Percentiles rank a stretch among this genome's conserved stretches.
Conservation (phyloP, 2,797 vertebrate species). For the Distichodus sexfasciatus region DNA sequence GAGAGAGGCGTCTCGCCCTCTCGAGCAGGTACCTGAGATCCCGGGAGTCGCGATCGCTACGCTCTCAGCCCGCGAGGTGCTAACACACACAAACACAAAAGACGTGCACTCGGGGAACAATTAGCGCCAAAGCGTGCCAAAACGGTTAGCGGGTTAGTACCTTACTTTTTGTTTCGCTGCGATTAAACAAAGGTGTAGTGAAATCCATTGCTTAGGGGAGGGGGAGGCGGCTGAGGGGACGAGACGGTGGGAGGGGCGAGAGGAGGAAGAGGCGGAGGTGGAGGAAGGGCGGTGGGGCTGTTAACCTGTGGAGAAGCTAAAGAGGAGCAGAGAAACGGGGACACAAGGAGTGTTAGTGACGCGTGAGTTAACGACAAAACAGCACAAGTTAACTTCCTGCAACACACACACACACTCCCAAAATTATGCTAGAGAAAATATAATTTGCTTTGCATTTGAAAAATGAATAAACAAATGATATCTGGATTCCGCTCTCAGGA, state of each 20-base stretch:
- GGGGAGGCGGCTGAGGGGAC: conserved; percentile 79
- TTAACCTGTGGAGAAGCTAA: conserved; percentile 85
- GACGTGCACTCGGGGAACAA: conserved; percentile 45
- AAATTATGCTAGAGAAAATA: too few species aligned
- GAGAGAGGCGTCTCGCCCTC: conserved; percentile 20
- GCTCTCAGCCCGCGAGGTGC: conserved; percentile 40
- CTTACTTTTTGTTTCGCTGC: conserved; percentile 84
- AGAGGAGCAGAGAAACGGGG: conserved; percentile 75
- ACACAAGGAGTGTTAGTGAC: conserved; percentile 62
- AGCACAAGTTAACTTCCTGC: neutral
- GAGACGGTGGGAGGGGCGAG: conserved; percentile 71
- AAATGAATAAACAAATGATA: too few species aligned
- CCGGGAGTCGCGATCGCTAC: conserved; percentile 24
- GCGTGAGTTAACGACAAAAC: conserved; percentile 24
- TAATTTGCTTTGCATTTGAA: too few species aligned
- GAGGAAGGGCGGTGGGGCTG: conserved; percentile 75
- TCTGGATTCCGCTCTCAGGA: too few species aligned
- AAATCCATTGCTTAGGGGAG: conserved; percentile 93
- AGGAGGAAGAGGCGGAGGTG: conserved; percentile 72
- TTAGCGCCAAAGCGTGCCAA: conserved; percentile 58
- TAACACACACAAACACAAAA: conserved; percentile 35
- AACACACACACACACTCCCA: neutral
- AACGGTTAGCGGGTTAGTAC: conserved; percentile 73
- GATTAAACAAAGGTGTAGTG: conserved; percentile 99
- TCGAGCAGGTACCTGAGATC: conserved; percentile 32